A percentile compares a stretch with the other conserved stretches of the same genome.
These are phyloP conservation scores for Hemibagrus wyckioides DNA, from an alignment of 2,113 vertebrate genomes.

Conservation along the genomic window DNA sequence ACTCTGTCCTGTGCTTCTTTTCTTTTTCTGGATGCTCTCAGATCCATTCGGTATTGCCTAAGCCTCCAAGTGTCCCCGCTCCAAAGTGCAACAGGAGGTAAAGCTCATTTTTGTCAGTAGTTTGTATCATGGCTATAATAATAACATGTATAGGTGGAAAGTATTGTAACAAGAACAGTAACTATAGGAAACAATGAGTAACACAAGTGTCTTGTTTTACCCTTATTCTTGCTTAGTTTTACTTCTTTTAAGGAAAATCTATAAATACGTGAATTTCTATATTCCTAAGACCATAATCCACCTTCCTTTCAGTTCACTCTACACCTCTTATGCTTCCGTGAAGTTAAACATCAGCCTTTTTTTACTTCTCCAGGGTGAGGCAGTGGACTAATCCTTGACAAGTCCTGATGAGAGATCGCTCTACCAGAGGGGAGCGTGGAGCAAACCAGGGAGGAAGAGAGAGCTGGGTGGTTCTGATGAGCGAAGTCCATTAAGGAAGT, in stretches of 20 bases:
- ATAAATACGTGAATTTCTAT: neutral
- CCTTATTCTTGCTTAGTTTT: neutral
- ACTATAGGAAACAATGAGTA: neutral
- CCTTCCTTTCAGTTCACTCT: neutral
- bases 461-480: constrained; percentile 76
- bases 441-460: constrained; percentile 69
- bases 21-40: constrained; percentile 42
- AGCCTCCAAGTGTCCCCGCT: constrained; percentile 59
- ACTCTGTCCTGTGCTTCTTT: neutral
- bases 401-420: no score
- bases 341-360: constrained; percentile 52
- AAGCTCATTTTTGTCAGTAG: constrained; percentile 12
- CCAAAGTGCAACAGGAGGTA: constrained; percentile 66
- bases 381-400: constrained; percentile 45
- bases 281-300: neutral
- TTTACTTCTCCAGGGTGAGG: constrained; percentile 9
- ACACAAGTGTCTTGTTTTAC: neutral
- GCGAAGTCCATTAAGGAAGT: constrained; percentile 78
- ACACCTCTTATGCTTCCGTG: neutral
- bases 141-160: neutral
- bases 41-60: constrained; percentile 62
- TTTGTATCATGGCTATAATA: neutral
- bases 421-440: constrained; percentile 48
- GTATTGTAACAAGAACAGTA: neutral
- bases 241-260: neutral